Conservation (phyloP, 1,140 invertebrate species). For the Drosophila repleta region DNA sequence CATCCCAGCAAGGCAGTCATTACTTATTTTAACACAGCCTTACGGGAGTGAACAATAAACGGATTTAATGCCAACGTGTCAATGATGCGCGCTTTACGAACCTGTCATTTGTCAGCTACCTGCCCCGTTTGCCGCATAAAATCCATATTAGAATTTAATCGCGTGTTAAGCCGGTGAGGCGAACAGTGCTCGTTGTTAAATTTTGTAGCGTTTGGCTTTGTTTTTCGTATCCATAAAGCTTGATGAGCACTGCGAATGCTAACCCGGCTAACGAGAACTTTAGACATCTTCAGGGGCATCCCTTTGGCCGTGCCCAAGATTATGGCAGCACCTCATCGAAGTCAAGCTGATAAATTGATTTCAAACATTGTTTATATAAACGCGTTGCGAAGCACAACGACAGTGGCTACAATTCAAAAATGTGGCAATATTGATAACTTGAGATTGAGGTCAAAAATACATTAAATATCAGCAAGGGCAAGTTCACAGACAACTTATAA, state of each 20-base stretch:
- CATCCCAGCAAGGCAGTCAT: conserved; percentile 31
- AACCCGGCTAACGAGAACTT: conserved; percentile 9
- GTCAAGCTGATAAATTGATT: conserved; percentile 69
- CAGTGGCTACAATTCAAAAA: background rate
- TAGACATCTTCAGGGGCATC: background rate
- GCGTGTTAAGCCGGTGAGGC: conserved; percentile 66
- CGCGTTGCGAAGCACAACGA: background rate
- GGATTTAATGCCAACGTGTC: conserved; percentile 63
- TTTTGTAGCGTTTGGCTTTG: conserved; percentile 42
- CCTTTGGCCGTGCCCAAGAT: conserved; percentile 18
- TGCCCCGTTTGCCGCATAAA: conserved; percentile 48
- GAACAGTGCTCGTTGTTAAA: conserved; percentile 47
- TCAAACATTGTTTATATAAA: conserved; percentile 56
- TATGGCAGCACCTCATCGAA: background rate
- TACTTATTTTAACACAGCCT: conserved; percentile 57
- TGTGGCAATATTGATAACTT: too few species aligned
- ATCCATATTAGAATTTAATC: conserved; percentile 79
- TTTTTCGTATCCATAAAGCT: conserved; percentile 65
- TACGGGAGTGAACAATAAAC: conserved; percentile 69
- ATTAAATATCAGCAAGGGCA: too few species aligned
- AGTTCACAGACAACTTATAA: too few species aligned
- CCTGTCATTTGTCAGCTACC: conserved; percentile 38
- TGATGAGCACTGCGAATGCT: conserved; percentile 36
- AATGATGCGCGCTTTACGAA: conserved; percentile 37
- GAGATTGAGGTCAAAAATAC: too few species aligned